Evolutionary conservation across 2,888 invertebrate genomes (phyloP).

Genomic region (Drosophila maculinotata): DNA sequence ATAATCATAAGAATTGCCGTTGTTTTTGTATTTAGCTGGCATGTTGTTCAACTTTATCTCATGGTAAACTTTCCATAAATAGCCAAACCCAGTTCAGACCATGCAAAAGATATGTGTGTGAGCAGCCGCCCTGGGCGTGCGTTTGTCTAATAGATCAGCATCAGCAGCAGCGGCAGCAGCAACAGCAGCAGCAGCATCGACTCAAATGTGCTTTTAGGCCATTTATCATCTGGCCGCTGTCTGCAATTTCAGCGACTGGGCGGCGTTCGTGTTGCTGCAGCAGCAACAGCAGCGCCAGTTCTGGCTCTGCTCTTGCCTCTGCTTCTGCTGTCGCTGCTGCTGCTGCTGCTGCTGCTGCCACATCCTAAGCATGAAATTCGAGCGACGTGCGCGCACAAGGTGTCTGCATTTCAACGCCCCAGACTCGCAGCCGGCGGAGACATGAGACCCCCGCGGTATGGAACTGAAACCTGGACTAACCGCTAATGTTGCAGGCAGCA

Average conservation of each 20-base stretch:
- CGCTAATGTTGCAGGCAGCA: conserved; percentile 52
- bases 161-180: conserved; percentile 38
- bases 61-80: conserved; percentile 73
- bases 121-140: conserved; percentile 69
- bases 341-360: conserved; percentile 11
- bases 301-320: conserved; percentile 13
- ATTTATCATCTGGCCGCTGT: conserved; percentile 74
- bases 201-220: conserved; percentile 76
- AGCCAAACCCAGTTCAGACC: conserved; percentile 48
- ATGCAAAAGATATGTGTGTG: conserved; percentile 32
- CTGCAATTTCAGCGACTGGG: conserved; percentile 74
- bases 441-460: conserved; percentile 23
- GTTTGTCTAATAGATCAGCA: conserved; percentile 78
- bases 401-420: conserved; percentile 76
- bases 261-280: conserved; percentile 65
- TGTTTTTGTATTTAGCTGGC: conserved; percentile 40
- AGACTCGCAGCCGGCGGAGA: conserved; percentile 22
- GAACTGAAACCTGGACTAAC: conserved; percentile 50
- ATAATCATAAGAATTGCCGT: conserved; percentile 71
- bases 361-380: conserved; percentile 67
- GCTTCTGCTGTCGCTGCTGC: conserved; percentile 5
- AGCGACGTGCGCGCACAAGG: conserved; percentile 75
- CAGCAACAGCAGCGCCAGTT: conserved; percentile 22
- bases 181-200: conserved; percentile 53
- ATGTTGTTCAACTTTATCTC: conserved; percentile 66